Conservation (phyloP, 2,113 vertebrate genomes). For the Hippotragus niger region DNA sequence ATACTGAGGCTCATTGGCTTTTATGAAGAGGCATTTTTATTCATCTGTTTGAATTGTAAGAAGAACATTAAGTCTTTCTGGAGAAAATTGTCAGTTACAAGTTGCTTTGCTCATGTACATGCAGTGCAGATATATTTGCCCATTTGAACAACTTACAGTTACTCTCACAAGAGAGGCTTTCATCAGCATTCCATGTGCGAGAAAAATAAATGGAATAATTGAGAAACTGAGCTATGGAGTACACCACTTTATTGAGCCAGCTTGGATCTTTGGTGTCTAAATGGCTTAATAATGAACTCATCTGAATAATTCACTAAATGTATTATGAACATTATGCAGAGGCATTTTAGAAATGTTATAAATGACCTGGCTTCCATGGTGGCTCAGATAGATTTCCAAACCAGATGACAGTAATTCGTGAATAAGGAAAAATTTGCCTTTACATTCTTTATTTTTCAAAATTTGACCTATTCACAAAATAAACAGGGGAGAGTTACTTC, state of each 20-base stretch:
- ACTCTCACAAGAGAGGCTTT: background rate
- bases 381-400: background rate
- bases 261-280: background rate
- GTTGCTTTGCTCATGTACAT: background rate
- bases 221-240: background rate
- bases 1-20: background rate
- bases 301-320: slow-evolving; percentile 27
- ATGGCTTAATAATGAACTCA: slow-evolving; percentile 25
- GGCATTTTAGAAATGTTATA: background rate
- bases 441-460: background rate
- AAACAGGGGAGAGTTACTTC: background rate
- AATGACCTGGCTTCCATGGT: background rate
- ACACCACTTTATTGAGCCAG: background rate
- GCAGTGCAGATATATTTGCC: background rate
- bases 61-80: background rate
- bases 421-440: background rate
- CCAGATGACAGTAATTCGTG: background rate
- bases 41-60: background rate
- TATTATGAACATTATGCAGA: background rate
- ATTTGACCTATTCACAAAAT: background rate
- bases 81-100: background rate
- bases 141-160: background rate
- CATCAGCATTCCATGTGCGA: background rate
- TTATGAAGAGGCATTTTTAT: background rate
- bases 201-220: background rate